Conservation (phyloP, 2,888 invertebrate genomes). For the Microctonus aethiopoides region DNA sequence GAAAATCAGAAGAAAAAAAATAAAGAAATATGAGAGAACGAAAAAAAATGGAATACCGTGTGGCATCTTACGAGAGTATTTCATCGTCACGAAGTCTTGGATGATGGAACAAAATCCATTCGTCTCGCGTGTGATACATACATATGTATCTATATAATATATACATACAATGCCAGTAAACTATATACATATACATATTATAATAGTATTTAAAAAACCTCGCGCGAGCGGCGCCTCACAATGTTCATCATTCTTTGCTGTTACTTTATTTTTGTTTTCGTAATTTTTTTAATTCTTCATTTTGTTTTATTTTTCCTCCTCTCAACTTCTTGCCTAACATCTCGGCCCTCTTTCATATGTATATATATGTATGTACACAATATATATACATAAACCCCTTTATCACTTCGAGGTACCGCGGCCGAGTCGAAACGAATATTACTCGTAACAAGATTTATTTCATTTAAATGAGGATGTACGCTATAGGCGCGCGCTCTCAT, state of each 20-base stretch:
- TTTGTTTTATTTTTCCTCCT: conserved; percentile 10
- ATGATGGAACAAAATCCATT: conserved; percentile 55
- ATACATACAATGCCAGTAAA: background rate
- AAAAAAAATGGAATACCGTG: background rate
- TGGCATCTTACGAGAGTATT: conserved; percentile 18
- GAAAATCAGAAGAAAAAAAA: background rate
- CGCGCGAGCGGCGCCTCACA: conserved; percentile 22
- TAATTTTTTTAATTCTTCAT: conserved; percentile 11
- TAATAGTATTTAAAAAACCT: conserved; percentile 10
- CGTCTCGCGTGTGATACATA: conserved; percentile 51
- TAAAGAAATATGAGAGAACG: no score
- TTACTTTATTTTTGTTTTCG: conserved; percentile 9
- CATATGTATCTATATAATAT: background rate
- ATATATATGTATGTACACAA: background rate
- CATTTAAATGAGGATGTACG: conserved; percentile 64
- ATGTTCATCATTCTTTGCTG: conserved; percentile 29
- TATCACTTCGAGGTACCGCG: conserved; percentile 36
- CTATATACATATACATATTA: background rate
- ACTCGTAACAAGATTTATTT: conserved; percentile 63
- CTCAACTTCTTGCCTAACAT: conserved; percentile 1
- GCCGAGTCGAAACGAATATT: conserved; percentile 51
- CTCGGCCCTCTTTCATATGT: conserved; percentile 22
- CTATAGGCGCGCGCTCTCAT: conserved; percentile 51
- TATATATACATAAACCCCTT: conserved; percentile 1
- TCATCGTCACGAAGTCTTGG: conserved; percentile 38